Percentiles rank a stretch among this genome's conserved stretches.
These are phyloP conservation scores for Crotalus helleri DNA, from an alignment of 2,113 vertebrate genomes.

Conservation along the genomic window DNA sequence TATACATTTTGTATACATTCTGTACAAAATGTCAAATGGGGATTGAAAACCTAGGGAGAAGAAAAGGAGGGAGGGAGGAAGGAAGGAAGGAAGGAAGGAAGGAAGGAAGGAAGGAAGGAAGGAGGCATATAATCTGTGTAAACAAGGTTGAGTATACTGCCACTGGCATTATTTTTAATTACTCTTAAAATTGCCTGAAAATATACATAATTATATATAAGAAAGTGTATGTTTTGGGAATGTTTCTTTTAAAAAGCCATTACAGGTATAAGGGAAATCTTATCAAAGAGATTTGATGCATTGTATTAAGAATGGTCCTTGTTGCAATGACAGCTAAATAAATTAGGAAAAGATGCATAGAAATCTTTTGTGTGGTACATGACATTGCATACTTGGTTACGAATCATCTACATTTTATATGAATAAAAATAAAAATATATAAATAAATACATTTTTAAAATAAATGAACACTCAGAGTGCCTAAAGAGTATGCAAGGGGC, in stretches of 20 bases:
- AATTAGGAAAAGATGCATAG: background rate
- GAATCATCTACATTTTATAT: background rate
- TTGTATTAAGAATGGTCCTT: background rate
- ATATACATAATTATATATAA: background rate
- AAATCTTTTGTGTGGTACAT: background rate
- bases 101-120: background rate
- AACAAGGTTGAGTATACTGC: background rate
- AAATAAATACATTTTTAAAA: background rate
- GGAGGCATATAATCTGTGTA: background rate
- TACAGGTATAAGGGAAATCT: background rate
- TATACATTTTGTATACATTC: too few relatives aligned
- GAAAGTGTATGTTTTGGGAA: background rate
- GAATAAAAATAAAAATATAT: background rate
- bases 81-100: too few relatives aligned
- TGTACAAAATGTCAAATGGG: background rate
- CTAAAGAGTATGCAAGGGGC: background rate
- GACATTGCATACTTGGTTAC: background rate
- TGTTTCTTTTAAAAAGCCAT: background rate
- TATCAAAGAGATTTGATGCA: background rate
- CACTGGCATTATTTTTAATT: background rate
- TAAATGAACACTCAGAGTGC: background rate
- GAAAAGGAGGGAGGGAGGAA: background rate
- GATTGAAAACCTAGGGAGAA: background rate
- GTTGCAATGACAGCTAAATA: background rate
- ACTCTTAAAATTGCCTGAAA: background rate